Conservation (phyloP, 2,888 invertebrate species). For the Ormyrus thymus region DNA sequence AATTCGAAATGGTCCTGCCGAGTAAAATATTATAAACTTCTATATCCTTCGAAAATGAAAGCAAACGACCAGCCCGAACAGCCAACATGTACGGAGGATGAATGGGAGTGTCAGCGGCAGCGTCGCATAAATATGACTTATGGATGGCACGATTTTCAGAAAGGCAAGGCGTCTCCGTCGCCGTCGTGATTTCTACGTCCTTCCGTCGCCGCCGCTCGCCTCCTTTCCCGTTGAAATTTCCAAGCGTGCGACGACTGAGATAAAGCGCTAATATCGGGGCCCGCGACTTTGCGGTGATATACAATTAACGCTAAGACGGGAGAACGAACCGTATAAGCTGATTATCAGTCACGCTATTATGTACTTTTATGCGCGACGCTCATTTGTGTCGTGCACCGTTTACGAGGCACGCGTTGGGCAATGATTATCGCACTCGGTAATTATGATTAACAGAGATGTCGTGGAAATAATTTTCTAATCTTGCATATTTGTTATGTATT, state of each 20-base stretch:
- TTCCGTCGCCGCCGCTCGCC: background rate
- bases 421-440: too few species aligned
- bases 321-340: background rate
- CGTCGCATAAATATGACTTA: slow-evolving; percentile 69
- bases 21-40: slow-evolving; percentile 38
- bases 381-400: too few species aligned
- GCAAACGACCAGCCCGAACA: slow-evolving; percentile 8
- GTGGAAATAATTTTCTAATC: too few species aligned
- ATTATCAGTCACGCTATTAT: background rate
- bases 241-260: slow-evolving; percentile 5
- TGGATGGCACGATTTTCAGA: slow-evolving; percentile 61
- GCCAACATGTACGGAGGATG: slow-evolving; percentile 57
- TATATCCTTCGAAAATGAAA: slow-evolving; percentile 39
- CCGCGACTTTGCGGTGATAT: background rate
- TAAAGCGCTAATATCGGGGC: slow-evolving; percentile 2
- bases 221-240: slow-evolving; percentile 8
- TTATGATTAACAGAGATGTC: too few species aligned
- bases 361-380: background rate
- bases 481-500: too few species aligned
- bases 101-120: slow-evolving; percentile 68
- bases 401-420: too few species aligned
- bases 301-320: slow-evolving; percentile 6
- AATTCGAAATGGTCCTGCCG: slow-evolving; percentile 21
- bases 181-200: slow-evolving; percentile 31
- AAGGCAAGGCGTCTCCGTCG: slow-evolving; percentile 39